A percentile compares a stretch with the other conserved stretches of the same genome.
Evolutionary conservation across 2,888 invertebrate species (phyloP).

Genomic region (Yponomeuta sedellus): DNA sequence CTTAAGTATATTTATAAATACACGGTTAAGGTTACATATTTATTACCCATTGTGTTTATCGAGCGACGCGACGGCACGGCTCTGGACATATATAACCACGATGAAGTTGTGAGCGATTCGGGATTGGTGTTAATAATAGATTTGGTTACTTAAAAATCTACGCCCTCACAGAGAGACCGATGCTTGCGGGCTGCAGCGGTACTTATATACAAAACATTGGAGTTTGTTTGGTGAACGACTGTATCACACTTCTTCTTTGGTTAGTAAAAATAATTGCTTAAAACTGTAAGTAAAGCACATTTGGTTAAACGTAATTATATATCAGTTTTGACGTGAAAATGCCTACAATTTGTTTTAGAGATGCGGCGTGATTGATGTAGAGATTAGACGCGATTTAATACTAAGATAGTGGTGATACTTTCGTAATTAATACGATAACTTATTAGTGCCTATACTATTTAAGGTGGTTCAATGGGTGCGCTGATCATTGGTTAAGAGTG

Average conservation of each 20-base stretch:
- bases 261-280: conserved; percentile 27
- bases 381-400: conserved; percentile 4
- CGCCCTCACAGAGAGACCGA: background rate
- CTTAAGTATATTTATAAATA: no score
- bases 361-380: background rate
- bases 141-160: background rate
- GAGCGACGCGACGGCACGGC: background rate
- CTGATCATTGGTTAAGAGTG: conserved; percentile 35
- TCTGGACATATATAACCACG: background rate
- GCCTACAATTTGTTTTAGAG: no score
- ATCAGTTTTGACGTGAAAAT: no score
- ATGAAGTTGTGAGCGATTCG: background rate
- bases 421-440: background rate
- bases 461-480: conserved; percentile 43
- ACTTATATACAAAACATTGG: conserved; percentile 28
- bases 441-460: conserved; percentile 20
- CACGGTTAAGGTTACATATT: no score
- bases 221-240: conserved; percentile 41
- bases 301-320: no score
- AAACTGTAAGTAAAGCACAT: no score
- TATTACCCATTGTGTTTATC: no score
- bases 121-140: background rate
- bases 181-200: background rate
- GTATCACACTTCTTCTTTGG: conserved; percentile 37
- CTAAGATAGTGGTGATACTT: conserved; percentile 1